Evolutionary conservation across 2,797 vertebrate species (phyloP).

Genomic region (Anguilla anguilla): DNA sequence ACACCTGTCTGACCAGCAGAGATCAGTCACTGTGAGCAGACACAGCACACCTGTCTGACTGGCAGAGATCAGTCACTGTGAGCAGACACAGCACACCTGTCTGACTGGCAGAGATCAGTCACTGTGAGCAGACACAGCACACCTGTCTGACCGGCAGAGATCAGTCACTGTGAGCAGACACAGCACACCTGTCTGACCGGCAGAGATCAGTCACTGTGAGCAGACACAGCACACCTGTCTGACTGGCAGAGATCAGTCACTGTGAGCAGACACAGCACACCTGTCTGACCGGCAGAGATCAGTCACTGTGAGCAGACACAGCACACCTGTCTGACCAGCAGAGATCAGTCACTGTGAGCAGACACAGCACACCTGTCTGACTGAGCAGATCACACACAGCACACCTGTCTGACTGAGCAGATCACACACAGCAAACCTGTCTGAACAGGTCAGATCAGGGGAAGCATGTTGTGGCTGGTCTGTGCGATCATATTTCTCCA

Average conservation of each 20-base stretch:
- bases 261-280: too few relatives aligned
- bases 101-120: conserved; percentile 62
- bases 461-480: too few relatives aligned
- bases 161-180: too few relatives aligned
- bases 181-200: conserved; percentile 78
- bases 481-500: too few relatives aligned
- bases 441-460: conserved; percentile 75
- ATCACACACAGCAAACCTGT: conserved; percentile 52
- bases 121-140: background rate
- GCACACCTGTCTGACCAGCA: conserved; percentile 69
- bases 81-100: conserved; percentile 46
- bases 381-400: too few relatives aligned
- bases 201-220: background rate
- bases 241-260: too few relatives aligned
- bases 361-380: background rate
- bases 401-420: too few relatives aligned
- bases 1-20: too few relatives aligned
- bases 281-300: conserved; percentile 69
- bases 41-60: conserved; percentile 69
- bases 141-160: too few relatives aligned
- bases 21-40: too few relatives aligned
- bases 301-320: background rate
- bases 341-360: background rate
- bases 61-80: background rate
- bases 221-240: background rate